Evolutionary conservation across 2,113 vertebrate species (phyloP).

Genomic region (Elephantulus edwardii): DNA sequence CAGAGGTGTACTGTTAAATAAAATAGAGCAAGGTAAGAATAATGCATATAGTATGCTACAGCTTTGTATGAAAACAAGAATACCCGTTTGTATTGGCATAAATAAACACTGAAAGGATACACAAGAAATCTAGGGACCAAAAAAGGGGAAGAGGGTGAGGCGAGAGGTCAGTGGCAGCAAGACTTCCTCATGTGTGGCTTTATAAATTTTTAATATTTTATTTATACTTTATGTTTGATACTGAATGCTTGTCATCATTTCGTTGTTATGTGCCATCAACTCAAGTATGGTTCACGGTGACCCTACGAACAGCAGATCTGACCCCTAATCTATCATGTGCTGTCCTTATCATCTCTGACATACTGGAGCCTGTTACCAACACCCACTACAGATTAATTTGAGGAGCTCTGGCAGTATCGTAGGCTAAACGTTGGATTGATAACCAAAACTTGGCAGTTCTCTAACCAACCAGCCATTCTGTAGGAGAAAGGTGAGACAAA

Average conservation of each 20-base stretch:
- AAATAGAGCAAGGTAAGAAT: slow-evolving; percentile 1
- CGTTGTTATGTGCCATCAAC: no score
- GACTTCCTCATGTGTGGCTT: not conserved
- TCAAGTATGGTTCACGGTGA: no score
- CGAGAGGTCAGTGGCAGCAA: not conserved
- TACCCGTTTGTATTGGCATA: not conserved
- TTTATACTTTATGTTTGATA: not conserved
- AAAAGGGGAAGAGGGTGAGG: not conserved
- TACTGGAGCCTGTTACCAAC: no score
- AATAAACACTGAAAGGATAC: not conserved
- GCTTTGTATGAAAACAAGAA: slow-evolving; percentile 20
- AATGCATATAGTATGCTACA: not conserved
- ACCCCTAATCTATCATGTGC: no score
- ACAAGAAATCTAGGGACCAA: not conserved
- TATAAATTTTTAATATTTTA: not conserved
- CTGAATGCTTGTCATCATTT: not conserved
- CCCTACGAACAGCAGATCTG: no score
- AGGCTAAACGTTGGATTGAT: no score
- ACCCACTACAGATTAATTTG: no score
- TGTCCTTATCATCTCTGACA: no score
- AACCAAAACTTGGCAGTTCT: no score
- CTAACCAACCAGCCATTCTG: no score
- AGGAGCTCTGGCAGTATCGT: no score
- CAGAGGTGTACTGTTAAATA: not conserved
- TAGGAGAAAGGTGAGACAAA: no score